Percentiles rank a stretch among this genome's conserved stretches.
Conservation (phyloP, 2,888 invertebrate genomes). For the Agrotis puta region DNA sequence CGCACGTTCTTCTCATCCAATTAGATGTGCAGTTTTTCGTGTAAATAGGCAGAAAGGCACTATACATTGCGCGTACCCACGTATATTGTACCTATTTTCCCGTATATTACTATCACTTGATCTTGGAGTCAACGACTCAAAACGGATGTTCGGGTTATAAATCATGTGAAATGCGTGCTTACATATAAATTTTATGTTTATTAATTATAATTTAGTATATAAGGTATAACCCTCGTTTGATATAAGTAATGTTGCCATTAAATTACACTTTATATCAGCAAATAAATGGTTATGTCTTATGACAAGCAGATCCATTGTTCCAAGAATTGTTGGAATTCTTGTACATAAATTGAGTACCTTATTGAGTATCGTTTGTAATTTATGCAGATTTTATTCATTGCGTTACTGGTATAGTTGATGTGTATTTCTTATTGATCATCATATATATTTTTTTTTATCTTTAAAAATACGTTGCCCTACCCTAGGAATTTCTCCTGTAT, state of each 20-base stretch:
- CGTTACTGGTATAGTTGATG: neutral
- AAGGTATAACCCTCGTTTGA: slow-evolving; percentile 52
- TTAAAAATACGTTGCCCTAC: no score
- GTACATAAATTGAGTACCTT: neutral
- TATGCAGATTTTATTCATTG: slow-evolving; percentile 8
- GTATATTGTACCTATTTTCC: slow-evolving; percentile 54
- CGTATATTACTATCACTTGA: slow-evolving; percentile 58
- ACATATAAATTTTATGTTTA: slow-evolving; percentile 53
- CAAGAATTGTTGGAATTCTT: slow-evolving; percentile 14
- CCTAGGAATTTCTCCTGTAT: no score
- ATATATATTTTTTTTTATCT: no score
- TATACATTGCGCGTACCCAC: slow-evolving; percentile 47
- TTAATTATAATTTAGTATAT: slow-evolving; percentile 59
- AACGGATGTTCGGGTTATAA: slow-evolving; percentile 64
- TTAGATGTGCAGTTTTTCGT: slow-evolving; percentile 51
- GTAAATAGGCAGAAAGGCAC: slow-evolving; percentile 48
- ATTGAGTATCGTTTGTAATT: slow-evolving; percentile 21
- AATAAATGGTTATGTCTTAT: slow-evolving; percentile 28
- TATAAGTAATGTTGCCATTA: slow-evolving; percentile 57
- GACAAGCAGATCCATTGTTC: slow-evolving; percentile 35
- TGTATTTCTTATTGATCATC: slow-evolving; percentile 18
- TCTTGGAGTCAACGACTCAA: slow-evolving; percentile 62
- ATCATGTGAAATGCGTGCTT: slow-evolving; percentile 57
- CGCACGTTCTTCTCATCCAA: slow-evolving; percentile 59
- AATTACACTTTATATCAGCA: slow-evolving; percentile 35